Percentiles rank a stretch among this genome's conserved stretches.
Conservation (phyloP, 2,888 invertebrate species). For the Limnephilus marmoratus region DNA sequence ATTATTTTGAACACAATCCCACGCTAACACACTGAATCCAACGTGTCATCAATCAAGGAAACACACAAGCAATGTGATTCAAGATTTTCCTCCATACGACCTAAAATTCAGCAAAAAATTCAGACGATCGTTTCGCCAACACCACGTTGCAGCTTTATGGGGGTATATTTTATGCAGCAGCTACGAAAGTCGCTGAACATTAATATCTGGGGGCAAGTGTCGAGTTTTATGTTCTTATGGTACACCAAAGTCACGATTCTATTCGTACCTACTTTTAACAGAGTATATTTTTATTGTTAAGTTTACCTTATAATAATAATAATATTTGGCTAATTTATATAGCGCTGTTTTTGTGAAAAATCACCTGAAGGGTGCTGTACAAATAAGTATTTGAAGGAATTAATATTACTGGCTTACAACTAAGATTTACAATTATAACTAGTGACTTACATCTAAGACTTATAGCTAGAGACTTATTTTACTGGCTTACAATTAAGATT, state of each 20-base stretch:
- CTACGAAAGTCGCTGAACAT: background rate
- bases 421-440: too few relatives aligned
- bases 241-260: background rate
- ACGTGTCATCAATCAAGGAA: background rate
- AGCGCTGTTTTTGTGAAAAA: too few relatives aligned
- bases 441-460: too few relatives aligned
- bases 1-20: background rate
- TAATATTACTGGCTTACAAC: too few relatives aligned
- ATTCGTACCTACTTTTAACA: background rate
- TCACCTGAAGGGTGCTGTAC: too few relatives aligned
- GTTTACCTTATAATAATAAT: too few relatives aligned
- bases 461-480: too few relatives aligned
- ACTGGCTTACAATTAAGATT: too few relatives aligned
- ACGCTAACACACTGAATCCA: background rate
- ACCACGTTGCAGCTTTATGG: background rate
- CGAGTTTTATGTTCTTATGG: background rate
- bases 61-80: background rate
- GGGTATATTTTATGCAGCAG: background rate
- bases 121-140: too few relatives aligned
- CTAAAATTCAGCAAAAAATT: background rate
- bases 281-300: background rate
- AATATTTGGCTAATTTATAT: too few relatives aligned
- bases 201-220: background rate
- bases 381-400: too few relatives aligned
- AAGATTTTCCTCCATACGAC: background rate